phyloP scores from a whole-genome alignment of 2,797 vertebrate species.

The Poecilia gillii region DNA sequence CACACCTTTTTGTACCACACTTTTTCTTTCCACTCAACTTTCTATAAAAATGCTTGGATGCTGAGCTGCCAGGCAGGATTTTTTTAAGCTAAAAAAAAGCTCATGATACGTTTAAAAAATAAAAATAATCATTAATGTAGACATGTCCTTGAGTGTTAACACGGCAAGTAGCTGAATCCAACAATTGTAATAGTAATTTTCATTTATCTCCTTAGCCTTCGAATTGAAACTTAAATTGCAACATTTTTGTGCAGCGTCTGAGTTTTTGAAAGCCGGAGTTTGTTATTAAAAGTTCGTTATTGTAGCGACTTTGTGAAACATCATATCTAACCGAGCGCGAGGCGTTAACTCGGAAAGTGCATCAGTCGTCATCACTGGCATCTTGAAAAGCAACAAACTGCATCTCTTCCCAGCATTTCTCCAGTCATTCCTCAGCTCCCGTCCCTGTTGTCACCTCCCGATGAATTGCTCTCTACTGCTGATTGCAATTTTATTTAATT shows the following conservation, averaged over 20 bases:
- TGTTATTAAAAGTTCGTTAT: neutral
- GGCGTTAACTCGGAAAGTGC: neutral
- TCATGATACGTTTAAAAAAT: neutral
- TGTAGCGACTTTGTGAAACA: neutral
- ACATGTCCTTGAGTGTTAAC: neutral
- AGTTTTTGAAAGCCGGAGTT: conserved; percentile 3
- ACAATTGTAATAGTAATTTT: neutral
- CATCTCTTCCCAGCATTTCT: neutral
- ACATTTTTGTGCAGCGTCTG: neutral
- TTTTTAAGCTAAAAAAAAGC: neutral
- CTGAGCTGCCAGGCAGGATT: neutral
- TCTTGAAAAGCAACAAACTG: neutral
- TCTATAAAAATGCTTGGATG: neutral
- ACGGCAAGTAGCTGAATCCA: neutral
- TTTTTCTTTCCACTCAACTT: neutral
- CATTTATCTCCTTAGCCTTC: neutral
- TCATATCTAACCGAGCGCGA: neutral
- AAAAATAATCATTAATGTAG: neutral
- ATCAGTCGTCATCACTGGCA: neutral
- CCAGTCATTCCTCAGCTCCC: neutral
- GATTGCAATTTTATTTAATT: neutral
- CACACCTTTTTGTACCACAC: neutral
- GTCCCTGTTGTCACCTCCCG: neutral
- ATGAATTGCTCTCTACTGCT: neutral
- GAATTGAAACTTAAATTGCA: neutral